These are phyloP conservation scores for Piprites chloris DNA, from an alignment of 2,113 vertebrate genomes.

Conservation along the genomic window DNA sequence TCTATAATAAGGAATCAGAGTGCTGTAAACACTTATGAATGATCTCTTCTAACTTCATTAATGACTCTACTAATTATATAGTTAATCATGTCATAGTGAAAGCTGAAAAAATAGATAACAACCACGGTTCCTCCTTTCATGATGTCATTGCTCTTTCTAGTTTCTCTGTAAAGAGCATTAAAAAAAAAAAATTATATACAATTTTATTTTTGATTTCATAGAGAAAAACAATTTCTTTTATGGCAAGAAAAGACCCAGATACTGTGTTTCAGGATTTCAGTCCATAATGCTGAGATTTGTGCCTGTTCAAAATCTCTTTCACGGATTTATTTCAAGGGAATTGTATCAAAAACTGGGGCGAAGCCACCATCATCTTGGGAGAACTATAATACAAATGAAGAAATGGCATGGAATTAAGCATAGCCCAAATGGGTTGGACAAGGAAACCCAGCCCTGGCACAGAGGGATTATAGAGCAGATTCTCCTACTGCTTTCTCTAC, in stretches of 20 bases:
- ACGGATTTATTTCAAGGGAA: neutral
- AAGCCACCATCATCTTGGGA: neutral
- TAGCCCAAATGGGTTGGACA: neutral
- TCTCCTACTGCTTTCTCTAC: neutral
- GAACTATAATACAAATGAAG: neutral
- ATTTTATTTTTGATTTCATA: neutral
- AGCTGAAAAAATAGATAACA: conserved; percentile 23
- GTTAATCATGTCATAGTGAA: conserved; percentile 55
- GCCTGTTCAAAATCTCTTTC: neutral
- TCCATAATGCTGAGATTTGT: neutral
- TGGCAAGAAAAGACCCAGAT: neutral
- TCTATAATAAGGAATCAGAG: neutral
- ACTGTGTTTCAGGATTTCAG: neutral
- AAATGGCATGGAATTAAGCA: neutral
- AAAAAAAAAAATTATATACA: neutral
- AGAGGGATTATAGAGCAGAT: neutral
- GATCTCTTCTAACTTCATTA: conserved; percentile 29
- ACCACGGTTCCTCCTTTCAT: neutral
- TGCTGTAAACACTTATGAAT: neutral
- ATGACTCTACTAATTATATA: conserved; percentile 46
- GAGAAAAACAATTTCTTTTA: neutral
- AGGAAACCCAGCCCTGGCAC: neutral
- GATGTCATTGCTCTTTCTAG: neutral
- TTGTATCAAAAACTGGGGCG: neutral
- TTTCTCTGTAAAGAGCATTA: neutral